phyloP scores from a whole-genome alignment of 2,113 vertebrate genomes.

The Corythoichthys haematopterus region DNA sequence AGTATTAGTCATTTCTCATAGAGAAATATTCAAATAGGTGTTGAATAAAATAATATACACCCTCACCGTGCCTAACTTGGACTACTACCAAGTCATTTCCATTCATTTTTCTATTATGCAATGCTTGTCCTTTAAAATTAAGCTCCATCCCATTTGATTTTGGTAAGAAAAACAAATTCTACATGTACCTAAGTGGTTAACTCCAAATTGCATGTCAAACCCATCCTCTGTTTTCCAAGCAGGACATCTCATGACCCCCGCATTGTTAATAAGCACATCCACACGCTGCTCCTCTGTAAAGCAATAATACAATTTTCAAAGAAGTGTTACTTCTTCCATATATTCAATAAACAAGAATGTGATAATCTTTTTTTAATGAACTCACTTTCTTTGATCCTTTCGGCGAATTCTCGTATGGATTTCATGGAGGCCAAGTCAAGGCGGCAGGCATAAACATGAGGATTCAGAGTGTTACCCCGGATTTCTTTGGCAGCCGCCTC shows the following conservation, averaged over 20 bases:
- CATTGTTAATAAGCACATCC: conserved; percentile 82
- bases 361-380: not conserved
- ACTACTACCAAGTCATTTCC: not conserved
- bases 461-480: conserved; percentile 77
- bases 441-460: conserved; percentile 63
- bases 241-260: conserved; percentile 83
- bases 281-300: conserved; percentile 74
- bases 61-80: not conserved
- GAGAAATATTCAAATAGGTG: not conserved
- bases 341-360: not conserved
- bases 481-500: conserved; percentile 77
- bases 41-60: not conserved
- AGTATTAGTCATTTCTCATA: not conserved
- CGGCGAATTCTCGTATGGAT: conserved; percentile 77
- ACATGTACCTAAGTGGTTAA: conserved; percentile 79
- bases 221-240: conserved; percentile 79
- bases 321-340: not conserved
- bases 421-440: conserved; percentile 78
- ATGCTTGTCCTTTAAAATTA: too few species aligned
- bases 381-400: conserved; percentile 66
- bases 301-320: not conserved
- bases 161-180: too few species aligned
- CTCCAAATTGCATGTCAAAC: conserved; percentile 86
- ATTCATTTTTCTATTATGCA: not conserved
- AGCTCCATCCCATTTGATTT: too few species aligned